Conservation (phyloP, 1,140 invertebrate species). For the Mercenaria mercenaria region DNA sequence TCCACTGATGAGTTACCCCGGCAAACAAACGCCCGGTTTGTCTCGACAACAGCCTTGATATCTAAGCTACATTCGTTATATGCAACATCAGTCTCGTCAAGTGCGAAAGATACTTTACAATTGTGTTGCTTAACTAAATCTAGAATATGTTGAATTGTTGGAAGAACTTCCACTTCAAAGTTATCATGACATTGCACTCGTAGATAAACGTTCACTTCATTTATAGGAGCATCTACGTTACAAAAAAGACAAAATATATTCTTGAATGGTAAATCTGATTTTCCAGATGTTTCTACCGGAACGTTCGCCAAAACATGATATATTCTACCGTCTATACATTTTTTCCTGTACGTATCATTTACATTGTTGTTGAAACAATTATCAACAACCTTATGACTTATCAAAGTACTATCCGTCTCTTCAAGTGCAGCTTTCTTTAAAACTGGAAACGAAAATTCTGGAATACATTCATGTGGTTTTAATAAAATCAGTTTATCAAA, state of each 20-base stretch:
- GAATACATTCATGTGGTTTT: neutral
- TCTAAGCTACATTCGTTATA: neutral
- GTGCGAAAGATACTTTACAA: neutral
- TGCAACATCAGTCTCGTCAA: neutral
- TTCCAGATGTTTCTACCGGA: neutral
- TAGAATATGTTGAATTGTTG: neutral
- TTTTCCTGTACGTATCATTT: too few relatives aligned
- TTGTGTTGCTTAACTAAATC: neutral
- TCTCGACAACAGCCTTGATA: neutral
- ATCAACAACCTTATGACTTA: neutral
- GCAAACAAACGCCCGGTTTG: neutral
- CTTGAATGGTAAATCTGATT: neutral
- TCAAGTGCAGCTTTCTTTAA: neutral
- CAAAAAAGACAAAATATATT: conserved; percentile 17
- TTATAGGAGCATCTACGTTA: neutral
- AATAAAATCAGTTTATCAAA: neutral
- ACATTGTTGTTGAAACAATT: neutral
- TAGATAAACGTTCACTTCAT: neutral
- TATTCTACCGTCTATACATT: neutral
- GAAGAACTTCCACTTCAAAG: neutral
- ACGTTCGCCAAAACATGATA: neutral
- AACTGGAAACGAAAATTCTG: neutral
- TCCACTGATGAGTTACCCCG: neutral
- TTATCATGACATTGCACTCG: neutral
- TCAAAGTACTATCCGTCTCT: too few relatives aligned